Evolutionary conservation across 2,888 invertebrate species (phyloP).

Genomic region (Chymomyza amoena): DNA sequence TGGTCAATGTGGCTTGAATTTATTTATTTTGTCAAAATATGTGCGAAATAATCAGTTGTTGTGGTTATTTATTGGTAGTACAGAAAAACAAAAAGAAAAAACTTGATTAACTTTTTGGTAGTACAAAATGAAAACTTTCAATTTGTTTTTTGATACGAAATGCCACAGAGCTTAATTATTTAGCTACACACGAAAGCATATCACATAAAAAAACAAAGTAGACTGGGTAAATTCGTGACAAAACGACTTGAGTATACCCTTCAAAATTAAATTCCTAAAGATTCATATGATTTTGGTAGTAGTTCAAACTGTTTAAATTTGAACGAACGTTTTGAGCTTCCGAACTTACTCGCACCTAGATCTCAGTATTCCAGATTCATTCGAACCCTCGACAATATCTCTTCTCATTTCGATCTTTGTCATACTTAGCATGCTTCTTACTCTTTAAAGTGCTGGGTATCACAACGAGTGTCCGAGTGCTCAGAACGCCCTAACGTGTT

Average conservation of each 20-base stretch:
- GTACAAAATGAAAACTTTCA: not conserved
- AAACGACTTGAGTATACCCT: too few species aligned
- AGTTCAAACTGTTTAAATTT: too few species aligned
- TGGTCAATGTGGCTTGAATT: slow-evolving; percentile 32
- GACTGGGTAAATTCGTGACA: too few species aligned
- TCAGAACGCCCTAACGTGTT: slow-evolving; percentile 36
- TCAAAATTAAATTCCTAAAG: too few species aligned
- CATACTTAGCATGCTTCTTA: too few species aligned
- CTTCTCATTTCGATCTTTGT: too few species aligned
- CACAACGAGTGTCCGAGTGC: slow-evolving; percentile 6
- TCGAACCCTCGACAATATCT: too few species aligned
- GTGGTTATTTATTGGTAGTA: slow-evolving; percentile 37
- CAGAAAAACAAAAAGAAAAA: not conserved
- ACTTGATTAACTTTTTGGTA: not conserved
- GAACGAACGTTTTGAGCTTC: too few species aligned
- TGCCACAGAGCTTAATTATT: not conserved
- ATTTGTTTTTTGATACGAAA: not conserved
- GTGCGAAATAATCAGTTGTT: slow-evolving; percentile 70
- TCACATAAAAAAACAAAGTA: not conserved
- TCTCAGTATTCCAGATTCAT: too few species aligned
- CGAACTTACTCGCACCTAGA: too few species aligned
- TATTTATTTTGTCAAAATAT: slow-evolving; percentile 57
- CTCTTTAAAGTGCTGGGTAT: too few species aligned
- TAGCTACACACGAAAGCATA: not conserved
- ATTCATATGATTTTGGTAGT: too few species aligned